Evolutionary conservation across 1,140 invertebrate species (phyloP).

Genomic region (Bursaphelenchus mucronatus): DNA sequence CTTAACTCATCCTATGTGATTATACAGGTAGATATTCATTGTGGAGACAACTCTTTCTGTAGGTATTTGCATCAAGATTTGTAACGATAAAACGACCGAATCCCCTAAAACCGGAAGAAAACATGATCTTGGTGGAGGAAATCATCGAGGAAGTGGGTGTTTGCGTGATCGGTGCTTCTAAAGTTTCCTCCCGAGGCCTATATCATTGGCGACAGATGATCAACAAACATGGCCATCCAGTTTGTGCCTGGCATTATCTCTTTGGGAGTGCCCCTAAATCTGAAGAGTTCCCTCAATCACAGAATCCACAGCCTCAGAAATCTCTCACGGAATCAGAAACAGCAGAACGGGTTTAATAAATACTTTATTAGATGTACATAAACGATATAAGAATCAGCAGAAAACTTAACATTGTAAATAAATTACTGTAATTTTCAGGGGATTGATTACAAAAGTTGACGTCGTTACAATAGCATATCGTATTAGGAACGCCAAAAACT

Average conservation of each 20-base stretch:
- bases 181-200: constrained; percentile 1
- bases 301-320: no score
- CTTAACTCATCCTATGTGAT: constrained; percentile 17
- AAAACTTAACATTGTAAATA: background rate
- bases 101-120: constrained; percentile 1
- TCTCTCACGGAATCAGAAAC: no score
- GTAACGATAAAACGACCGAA: background rate
- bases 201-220: constrained; percentile 35
- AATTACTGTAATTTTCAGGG: background rate
- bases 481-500: constrained; percentile 44
- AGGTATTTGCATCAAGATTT: constrained; percentile 11
- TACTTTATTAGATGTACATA: background rate
- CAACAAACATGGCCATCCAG: constrained; percentile 17
- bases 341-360: background rate
- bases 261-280: background rate
- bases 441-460: constrained; percentile 38
- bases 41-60: constrained; percentile 3
- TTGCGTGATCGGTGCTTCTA: constrained; percentile 22
- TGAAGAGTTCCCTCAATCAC: no score
- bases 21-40: constrained; percentile 15
- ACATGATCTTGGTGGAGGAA: constrained; percentile 10
- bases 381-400: background rate
- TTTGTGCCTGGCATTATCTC: constrained; percentile 26
- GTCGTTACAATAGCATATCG: constrained; percentile 44
- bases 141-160: constrained; percentile 12